A percentile compares a stretch with the other conserved stretches of the same genome.
These are phyloP conservation scores for Andricus curvator DNA, from an alignment of 2,888 invertebrate genomes.

Conservation along the genomic window DNA sequence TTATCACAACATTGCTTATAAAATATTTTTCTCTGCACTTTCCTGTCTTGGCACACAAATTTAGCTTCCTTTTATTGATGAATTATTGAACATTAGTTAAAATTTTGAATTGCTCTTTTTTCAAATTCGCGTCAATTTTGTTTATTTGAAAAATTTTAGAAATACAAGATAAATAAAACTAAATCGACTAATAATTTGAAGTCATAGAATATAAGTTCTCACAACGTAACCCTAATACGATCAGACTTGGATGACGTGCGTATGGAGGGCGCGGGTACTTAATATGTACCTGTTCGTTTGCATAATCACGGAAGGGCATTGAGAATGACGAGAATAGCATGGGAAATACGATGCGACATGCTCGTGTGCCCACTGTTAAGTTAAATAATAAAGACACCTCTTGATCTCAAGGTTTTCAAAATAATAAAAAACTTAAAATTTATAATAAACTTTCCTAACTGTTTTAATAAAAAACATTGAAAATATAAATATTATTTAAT, in stretches of 20 bases:
- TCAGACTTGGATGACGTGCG: constrained; percentile 30
- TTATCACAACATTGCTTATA: no score
- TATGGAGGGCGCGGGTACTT: background rate
- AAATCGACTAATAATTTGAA: background rate
- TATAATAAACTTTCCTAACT: background rate
- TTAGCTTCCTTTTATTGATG: no score
- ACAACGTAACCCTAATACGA: background rate
- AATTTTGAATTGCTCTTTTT: no score
- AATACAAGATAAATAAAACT: background rate
- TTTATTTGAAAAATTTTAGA: background rate
- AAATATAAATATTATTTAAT: background rate
- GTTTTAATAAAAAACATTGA: background rate
- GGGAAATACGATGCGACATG: constrained; percentile 4
- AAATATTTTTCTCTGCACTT: no score
- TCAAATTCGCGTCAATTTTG: background rate
- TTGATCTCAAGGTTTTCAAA: background rate
- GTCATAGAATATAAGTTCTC: background rate
- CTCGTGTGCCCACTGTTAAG: background rate
- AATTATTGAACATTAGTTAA: no score
- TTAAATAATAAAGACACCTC: background rate
- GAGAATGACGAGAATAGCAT: background rate
- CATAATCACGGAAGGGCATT: constrained; percentile 2
- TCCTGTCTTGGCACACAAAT: no score
- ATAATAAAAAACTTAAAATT: background rate
- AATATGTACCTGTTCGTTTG: constrained; percentile 1